Percentiles rank a stretch among this genome's conserved stretches.
phyloP scores from a whole-genome alignment of 2,888 invertebrate species.

The Epinotia nisella region DNA sequence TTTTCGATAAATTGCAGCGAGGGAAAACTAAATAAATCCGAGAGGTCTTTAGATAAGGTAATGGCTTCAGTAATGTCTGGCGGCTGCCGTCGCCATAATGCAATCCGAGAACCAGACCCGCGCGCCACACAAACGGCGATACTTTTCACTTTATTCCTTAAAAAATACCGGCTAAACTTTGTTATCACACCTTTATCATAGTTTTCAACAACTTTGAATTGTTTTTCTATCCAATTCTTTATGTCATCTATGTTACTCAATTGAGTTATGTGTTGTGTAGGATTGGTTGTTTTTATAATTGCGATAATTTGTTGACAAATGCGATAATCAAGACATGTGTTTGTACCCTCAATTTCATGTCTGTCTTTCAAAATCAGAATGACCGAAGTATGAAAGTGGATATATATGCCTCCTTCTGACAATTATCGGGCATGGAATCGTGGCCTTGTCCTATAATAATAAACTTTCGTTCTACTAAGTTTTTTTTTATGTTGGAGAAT shows the following conservation, averaged over 20 bases:
- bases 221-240: background rate
- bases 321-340: background rate
- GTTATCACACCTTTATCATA: constrained; percentile 17
- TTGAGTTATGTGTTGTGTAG: background rate
- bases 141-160: constrained; percentile 48
- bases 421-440: too few species aligned
- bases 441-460: too few species aligned
- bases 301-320: background rate
- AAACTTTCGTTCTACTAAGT: too few species aligned
- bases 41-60: constrained; percentile 85
- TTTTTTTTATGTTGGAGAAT: too few species aligned
- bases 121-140: constrained; percentile 59
- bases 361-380: too few species aligned
- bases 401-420: too few species aligned
- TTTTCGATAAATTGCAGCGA: constrained; percentile 84
- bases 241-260: background rate
- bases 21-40: constrained; percentile 85
- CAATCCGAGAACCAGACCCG: constrained; percentile 77
- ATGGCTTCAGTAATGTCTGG: constrained; percentile 83
- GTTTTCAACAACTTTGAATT: background rate
- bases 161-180: constrained; percentile 41
- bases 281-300: background rate
- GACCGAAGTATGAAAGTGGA: too few species aligned
- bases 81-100: constrained; percentile 79
- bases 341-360: too few species aligned